Evolutionary conservation across 2,888 invertebrate genomes (phyloP).

Genomic region (Tenthredo mesomela): DNA sequence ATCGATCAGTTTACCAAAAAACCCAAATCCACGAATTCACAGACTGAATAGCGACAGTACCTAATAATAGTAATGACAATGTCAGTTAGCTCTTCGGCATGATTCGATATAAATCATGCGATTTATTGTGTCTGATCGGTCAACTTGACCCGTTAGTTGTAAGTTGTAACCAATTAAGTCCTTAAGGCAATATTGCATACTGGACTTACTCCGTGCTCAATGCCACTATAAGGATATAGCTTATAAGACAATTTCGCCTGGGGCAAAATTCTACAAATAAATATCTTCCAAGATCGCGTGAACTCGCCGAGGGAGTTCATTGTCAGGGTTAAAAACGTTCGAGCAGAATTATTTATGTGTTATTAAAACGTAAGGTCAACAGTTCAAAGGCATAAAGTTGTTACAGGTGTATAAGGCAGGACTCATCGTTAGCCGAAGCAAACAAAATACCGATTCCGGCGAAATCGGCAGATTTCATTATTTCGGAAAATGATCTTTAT

Average conservation of each 20-base stretch:
- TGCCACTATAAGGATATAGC: slow-evolving; percentile 22
- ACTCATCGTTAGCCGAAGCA: background rate
- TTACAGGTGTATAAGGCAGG: background rate
- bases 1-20: background rate
- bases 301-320: slow-evolving; percentile 18
- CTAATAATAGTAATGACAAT: background rate
- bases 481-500: background rate
- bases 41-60: too few species aligned
- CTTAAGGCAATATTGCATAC: slow-evolving; percentile 24
- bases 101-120: background rate
- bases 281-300: slow-evolving; percentile 35
- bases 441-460: background rate
- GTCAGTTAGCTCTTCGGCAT: background rate
- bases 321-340: slow-evolving; percentile 27
- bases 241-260: slow-evolving; percentile 7
- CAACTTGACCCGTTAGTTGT: slow-evolving; percentile 27
- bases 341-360: background rate
- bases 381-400: background rate
- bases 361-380: slow-evolving; percentile 11
- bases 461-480: background rate
- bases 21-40: background rate
- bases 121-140: background rate
- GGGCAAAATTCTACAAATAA: slow-evolving; percentile 29
- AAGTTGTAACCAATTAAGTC: slow-evolving; percentile 21
- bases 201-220: slow-evolving; percentile 31